A percentile compares a stretch with the other conserved stretches of the same genome.
Conservation (phyloP, 2,797 vertebrate genomes). For the Leucoraja ocellata region DNA sequence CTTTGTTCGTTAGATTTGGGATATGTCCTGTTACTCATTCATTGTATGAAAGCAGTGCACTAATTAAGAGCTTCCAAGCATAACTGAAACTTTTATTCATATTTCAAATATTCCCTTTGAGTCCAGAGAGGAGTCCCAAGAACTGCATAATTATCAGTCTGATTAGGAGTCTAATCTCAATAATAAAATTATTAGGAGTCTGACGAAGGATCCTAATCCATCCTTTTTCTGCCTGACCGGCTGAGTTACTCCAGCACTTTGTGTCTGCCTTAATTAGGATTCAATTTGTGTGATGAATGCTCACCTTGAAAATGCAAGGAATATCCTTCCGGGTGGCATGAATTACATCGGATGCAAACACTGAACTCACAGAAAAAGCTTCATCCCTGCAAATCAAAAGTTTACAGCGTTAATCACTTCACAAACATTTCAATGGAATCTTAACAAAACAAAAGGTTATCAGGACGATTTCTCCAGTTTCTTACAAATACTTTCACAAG, state of each 20-base stretch:
- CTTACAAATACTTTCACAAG: neutral
- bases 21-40: neutral
- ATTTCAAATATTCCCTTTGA: neutral
- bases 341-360: conserved; percentile 88
- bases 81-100: neutral
- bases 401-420: neutral
- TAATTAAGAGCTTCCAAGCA: neutral
- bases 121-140: neutral
- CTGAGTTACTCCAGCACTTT: too few relatives aligned
- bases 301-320: conserved; percentile 90
- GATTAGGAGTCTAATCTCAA: too few relatives aligned
- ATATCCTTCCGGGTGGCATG: conserved; percentile 88
- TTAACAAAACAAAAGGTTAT: too few relatives aligned
- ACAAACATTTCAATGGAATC: neutral
- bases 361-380: conserved; percentile 87
- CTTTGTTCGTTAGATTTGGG: neutral
- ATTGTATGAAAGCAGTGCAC: neutral
- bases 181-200: too few relatives aligned
- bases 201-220: too few relatives aligned
- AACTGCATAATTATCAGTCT: neutral
- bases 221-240: too few relatives aligned
- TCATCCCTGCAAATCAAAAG: conserved; percentile 72
- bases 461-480: too few relatives aligned
- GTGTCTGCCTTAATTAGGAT: too few relatives aligned
- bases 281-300: neutral